phyloP scores from a whole-genome alignment of 1,140 invertebrate species.

The Zaprionus ornatus region DNA sequence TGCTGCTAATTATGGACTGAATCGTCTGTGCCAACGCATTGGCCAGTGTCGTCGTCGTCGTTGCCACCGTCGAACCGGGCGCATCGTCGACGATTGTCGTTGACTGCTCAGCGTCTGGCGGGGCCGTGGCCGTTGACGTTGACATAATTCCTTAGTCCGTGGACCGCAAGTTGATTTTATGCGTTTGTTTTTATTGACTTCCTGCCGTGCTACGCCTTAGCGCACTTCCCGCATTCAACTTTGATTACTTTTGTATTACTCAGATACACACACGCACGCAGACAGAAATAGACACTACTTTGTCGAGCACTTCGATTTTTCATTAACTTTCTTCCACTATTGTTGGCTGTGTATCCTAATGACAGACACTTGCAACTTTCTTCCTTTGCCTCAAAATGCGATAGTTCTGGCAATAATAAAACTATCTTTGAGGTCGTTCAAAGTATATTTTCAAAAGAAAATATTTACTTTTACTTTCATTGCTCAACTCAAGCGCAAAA shows the following conservation, averaged over 20 bases:
- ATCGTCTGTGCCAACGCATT: conserved; percentile 66
- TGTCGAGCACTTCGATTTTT: conserved; percentile 49
- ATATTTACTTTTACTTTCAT: neutral
- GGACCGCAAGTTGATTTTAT: conserved; percentile 74
- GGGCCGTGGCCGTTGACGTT: conserved; percentile 12
- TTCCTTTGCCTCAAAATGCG: neutral
- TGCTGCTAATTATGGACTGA: conserved; percentile 72
- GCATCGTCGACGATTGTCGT: conserved; percentile 33
- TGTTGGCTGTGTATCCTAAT: conserved; percentile 2
- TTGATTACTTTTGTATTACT: conserved; percentile 72
- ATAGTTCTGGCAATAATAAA: neutral
- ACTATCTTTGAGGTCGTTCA: neutral
- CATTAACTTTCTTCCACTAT: conserved; percentile 34
- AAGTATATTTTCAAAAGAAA: neutral
- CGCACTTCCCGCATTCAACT: conserved; percentile 41
- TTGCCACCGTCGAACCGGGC: neutral
- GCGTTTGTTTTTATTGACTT: conserved; percentile 78
- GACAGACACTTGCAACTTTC: conserved; percentile 25
- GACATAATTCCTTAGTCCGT: conserved; percentile 60
- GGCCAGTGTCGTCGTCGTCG: conserved; percentile 32
- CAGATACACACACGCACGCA: conserved; percentile 39
- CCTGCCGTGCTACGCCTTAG: conserved; percentile 57
- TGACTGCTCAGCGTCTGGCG: neutral
- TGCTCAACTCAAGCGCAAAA: neutral
- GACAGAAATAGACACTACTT: conserved; percentile 5